These are phyloP conservation scores for Anoplolepis gracilipes DNA, from an alignment of 1,140 invertebrate species.

Conservation along the genomic window DNA sequence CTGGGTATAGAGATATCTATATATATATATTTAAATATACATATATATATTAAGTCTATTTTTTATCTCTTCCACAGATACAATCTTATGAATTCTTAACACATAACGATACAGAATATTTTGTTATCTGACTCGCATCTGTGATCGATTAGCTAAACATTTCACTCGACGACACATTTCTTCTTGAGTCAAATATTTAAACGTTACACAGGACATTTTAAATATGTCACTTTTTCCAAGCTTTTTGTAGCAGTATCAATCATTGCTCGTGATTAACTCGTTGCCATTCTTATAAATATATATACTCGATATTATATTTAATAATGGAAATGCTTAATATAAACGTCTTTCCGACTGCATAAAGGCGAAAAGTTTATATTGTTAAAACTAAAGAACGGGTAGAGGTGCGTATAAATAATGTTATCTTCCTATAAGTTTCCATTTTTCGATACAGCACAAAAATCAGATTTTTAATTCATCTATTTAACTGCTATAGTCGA, in stretches of 20 bases:
- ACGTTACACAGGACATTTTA: conserved; percentile 41
- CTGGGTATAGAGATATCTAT: conserved; percentile 45
- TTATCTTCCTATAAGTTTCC: conserved; percentile 46
- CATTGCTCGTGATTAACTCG: conserved; percentile 43
- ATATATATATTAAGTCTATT: conserved; percentile 23
- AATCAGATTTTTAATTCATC: conserved; percentile 52
- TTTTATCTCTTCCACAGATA: conserved; percentile 37
- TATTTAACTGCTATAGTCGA: conserved; percentile 50
- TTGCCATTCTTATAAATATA: conserved; percentile 50
- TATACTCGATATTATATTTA: conserved; percentile 39
- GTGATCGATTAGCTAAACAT: conserved; percentile 26
- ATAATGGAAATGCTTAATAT: conserved; percentile 60
- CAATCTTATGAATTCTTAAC: conserved; percentile 7
- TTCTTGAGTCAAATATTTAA: conserved; percentile 53
- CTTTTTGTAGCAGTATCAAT: conserved; percentile 34
- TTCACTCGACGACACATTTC: conserved; percentile 25
- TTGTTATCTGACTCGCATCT: conserved; percentile 4
- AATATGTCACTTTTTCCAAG: conserved; percentile 37
- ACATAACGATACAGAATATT: conserved; percentile 36
- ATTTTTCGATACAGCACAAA: conserved; percentile 31
- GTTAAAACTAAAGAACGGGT: conserved; percentile 50
- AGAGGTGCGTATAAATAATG: conserved; percentile 48
- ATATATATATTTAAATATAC: background rate
- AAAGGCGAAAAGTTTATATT: conserved; percentile 46
- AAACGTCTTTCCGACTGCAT: conserved; percentile 37